phyloP scores from a whole-genome alignment of 2,888 invertebrate species.

The Eumerus sabulonum region DNA sequence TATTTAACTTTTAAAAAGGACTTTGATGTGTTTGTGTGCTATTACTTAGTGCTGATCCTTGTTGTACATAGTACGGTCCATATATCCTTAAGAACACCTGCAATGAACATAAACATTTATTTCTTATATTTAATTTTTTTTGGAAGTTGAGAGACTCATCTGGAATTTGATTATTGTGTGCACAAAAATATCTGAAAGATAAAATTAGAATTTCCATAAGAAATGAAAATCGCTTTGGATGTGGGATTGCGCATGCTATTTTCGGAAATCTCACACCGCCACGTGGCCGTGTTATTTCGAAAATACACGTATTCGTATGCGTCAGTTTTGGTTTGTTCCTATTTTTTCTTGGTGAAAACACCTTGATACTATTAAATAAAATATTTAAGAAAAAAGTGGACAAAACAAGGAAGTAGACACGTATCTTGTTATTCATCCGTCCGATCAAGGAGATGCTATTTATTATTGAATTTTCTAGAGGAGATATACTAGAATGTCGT shows the following conservation, averaged over 20 bases:
- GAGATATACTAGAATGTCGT: too few relatives aligned
- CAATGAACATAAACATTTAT: not conserved
- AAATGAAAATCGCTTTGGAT: slow-evolving; percentile 7
- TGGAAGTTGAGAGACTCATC: not conserved
- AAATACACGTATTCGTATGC: not conserved
- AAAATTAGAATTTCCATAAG: slow-evolving; percentile 45
- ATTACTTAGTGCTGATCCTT: too few relatives aligned
- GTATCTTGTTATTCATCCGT: too few relatives aligned
- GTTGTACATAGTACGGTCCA: too few relatives aligned
- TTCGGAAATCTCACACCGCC: slow-evolving; percentile 13
- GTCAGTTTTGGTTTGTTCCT: not conserved
- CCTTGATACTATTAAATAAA: too few relatives aligned
- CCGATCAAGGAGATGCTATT: too few relatives aligned
- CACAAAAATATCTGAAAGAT: slow-evolving; percentile 27
- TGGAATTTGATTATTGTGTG: slow-evolving; percentile 8
- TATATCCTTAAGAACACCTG: not conserved
- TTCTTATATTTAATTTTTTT: not conserved
- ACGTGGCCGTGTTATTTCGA: slow-evolving; percentile 32
- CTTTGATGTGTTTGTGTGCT: too few relatives aligned
- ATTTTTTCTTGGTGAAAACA: too few relatives aligned
- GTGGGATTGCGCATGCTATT: slow-evolving; percentile 33
- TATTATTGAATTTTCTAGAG: too few relatives aligned
- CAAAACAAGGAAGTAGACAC: too few relatives aligned
- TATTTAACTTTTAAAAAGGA: too few relatives aligned
- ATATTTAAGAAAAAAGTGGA: too few relatives aligned